Evolutionary conservation across 2,888 invertebrate genomes (phyloP).

Genomic region (Exephanes ischioxanthus): DNA sequence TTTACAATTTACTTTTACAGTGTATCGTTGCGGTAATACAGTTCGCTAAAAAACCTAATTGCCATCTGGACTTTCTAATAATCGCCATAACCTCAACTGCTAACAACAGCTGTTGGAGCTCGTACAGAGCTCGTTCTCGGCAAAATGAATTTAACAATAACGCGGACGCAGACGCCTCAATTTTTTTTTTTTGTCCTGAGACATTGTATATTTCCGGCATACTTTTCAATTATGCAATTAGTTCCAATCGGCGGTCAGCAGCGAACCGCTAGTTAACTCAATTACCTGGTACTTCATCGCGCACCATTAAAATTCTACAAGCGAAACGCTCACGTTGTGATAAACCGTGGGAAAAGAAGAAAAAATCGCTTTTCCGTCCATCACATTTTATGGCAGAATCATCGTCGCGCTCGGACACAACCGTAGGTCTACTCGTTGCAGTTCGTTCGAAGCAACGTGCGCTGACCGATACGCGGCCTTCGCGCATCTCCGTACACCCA

Average conservation of each 20-base stretch:
- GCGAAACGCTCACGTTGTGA: not conserved
- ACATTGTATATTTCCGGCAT: conserved; percentile 18
- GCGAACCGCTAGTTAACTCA: not conserved
- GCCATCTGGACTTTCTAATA: conserved; percentile 34
- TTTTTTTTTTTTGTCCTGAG: conserved; percentile 42
- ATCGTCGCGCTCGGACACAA: conserved; percentile 34
- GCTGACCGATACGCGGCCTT: conserved; percentile 19
- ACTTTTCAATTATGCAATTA: conserved; percentile 44
- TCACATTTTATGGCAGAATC: conserved; percentile 47
- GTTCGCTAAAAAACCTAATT: conserved; percentile 48
- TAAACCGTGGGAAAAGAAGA: not conserved
- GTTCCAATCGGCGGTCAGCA: not conserved
- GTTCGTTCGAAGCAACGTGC: conserved; percentile 37
- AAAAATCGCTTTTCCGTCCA: conserved; percentile 30
- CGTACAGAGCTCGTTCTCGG: not conserved
- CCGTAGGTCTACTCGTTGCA: conserved; percentile 39
- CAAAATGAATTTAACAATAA: conserved; percentile 19
- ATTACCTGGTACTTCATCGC: not conserved
- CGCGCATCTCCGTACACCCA: conserved; percentile 33
- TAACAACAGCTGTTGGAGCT: conserved; percentile 25
- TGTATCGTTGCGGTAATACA: not conserved
- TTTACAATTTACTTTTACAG: too few relatives aligned
- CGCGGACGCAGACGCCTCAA: conserved; percentile 3
- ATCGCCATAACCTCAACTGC: conserved; percentile 35
- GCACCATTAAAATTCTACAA: not conserved